phyloP scores from a whole-genome alignment of 2,888 invertebrate species.

The Aporophyla lueneburgensis region DNA sequence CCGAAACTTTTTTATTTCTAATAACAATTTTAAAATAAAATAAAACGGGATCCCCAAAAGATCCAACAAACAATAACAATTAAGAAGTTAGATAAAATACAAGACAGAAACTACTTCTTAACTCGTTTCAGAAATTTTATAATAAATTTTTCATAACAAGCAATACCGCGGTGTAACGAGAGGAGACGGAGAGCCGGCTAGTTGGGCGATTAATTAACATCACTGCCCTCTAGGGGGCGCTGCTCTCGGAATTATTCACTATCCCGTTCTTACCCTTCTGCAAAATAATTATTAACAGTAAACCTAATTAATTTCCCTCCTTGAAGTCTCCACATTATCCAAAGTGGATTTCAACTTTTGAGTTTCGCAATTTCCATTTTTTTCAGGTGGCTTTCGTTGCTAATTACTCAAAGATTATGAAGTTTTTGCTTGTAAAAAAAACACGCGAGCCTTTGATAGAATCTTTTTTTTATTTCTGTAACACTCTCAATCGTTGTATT shows the following conservation, averaged over 20 bases:
- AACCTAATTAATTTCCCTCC: slow-evolving; percentile 79
- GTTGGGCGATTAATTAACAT: slow-evolving; percentile 82
- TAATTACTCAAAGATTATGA: slow-evolving; percentile 27
- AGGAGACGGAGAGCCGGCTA: slow-evolving; percentile 74
- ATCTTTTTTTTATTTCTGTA: neutral
- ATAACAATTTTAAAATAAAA: neutral
- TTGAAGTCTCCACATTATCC: slow-evolving; percentile 73
- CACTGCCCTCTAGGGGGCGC: slow-evolving; percentile 77
- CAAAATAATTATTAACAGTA: slow-evolving; percentile 81
- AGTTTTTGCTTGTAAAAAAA: slow-evolving; percentile 20
- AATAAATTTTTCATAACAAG: slow-evolving; percentile 73
- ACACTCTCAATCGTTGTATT: neutral
- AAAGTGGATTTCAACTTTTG: slow-evolving; percentile 70
- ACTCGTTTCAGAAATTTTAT: slow-evolving; percentile 62
- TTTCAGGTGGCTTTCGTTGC: slow-evolving; percentile 18
- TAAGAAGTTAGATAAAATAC: slow-evolving; percentile 25
- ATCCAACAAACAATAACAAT: slow-evolving; percentile 23
- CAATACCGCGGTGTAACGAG: slow-evolving; percentile 70
- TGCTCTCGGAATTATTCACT: slow-evolving; percentile 77
- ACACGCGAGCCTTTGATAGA: neutral
- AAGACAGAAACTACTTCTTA: slow-evolving; percentile 54
- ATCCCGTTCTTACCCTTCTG: slow-evolving; percentile 76
- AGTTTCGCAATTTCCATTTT: slow-evolving; percentile 48
- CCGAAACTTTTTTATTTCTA: neutral
- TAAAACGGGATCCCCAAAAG: neutral